These are phyloP conservation scores for Drosophila insularis DNA, from an alignment of 1,140 invertebrate genomes.

Conservation along the genomic window DNA sequence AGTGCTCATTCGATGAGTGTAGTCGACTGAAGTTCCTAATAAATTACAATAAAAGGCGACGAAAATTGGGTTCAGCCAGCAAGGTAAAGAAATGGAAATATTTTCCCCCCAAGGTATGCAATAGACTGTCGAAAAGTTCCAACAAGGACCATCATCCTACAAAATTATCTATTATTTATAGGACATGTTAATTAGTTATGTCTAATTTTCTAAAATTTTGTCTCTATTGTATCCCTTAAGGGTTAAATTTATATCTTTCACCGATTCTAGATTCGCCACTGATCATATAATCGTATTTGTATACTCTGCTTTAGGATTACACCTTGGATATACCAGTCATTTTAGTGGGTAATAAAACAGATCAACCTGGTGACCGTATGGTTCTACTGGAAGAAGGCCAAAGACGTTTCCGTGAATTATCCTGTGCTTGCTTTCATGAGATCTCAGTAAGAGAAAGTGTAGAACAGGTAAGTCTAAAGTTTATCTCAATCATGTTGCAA, in stretches of 20 bases:
- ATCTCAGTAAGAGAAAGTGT: constrained; percentile 92
- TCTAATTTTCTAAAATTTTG: too few relatives aligned
- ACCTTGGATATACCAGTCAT: constrained; percentile 88
- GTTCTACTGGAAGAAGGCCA: constrained; percentile 88
- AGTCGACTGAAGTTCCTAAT: constrained; percentile 91
- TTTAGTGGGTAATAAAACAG: constrained; percentile 91
- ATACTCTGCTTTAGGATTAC: constrained; percentile 83
- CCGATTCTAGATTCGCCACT: too few relatives aligned
- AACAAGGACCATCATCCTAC: too few relatives aligned
- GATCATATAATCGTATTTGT: neutral
- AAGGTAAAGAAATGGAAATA: constrained; percentile 66
- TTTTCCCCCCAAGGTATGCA: too few relatives aligned
- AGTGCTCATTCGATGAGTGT: constrained; percentile 92
- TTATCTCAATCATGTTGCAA: too few relatives aligned
- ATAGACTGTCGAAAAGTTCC: too few relatives aligned
- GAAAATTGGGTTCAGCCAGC: constrained; percentile 84
- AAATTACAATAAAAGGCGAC: constrained; percentile 88
- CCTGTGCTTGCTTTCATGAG: constrained; percentile 92
- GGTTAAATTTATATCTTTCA: too few relatives aligned
- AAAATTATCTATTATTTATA: too few relatives aligned
- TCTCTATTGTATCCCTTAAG: too few relatives aligned
- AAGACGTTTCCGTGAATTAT: constrained; percentile 88
- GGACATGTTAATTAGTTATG: too few relatives aligned
- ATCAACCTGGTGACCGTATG: constrained; percentile 90
- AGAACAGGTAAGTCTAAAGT: constrained; percentile 85